phyloP scores from a whole-genome alignment of 2,888 invertebrate species.

The Limnephilus lunatus region DNA sequence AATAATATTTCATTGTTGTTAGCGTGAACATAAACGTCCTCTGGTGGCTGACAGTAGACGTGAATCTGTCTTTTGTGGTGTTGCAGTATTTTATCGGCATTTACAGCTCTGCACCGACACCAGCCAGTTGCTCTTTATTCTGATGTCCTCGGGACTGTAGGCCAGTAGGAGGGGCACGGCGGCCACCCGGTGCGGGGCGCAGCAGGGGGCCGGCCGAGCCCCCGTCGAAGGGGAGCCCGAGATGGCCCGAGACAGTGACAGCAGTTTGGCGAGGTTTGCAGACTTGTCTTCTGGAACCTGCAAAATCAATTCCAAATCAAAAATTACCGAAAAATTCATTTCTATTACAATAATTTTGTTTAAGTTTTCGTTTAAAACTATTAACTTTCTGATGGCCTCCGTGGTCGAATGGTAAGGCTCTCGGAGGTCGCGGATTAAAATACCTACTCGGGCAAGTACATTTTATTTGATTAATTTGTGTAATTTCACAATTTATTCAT shows the following conservation, averaged over 20 bases:
- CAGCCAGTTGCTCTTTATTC: conserved; percentile 70
- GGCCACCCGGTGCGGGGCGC: conserved; percentile 45
- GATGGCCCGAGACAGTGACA: conserved; percentile 73
- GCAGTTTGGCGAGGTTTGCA: conserved; percentile 73
- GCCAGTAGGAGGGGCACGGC: conserved; percentile 68
- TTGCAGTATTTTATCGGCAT: conserved; percentile 66
- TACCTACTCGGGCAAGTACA: no score
- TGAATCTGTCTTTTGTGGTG: not conserved
- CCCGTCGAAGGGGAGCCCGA: conserved; percentile 69
- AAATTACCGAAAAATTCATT: not conserved
- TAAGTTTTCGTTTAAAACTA: no score
- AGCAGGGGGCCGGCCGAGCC: conserved; percentile 53
- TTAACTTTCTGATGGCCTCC: no score
- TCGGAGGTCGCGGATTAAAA: no score
- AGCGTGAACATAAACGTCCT: not conserved
- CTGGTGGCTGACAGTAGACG: not conserved
- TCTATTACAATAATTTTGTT: no score
- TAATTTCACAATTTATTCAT: no score
- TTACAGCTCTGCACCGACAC: conserved; percentile 67
- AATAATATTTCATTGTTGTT: not conserved
- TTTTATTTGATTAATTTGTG: no score
- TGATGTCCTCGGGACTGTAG: conserved; percentile 73
- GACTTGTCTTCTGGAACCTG: conserved; percentile 9
- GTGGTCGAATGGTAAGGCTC: no score
- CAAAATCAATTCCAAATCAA: not conserved